Conservation (phyloP, 2,888 invertebrate species). For the Callosobruchus maculatus region DNA sequence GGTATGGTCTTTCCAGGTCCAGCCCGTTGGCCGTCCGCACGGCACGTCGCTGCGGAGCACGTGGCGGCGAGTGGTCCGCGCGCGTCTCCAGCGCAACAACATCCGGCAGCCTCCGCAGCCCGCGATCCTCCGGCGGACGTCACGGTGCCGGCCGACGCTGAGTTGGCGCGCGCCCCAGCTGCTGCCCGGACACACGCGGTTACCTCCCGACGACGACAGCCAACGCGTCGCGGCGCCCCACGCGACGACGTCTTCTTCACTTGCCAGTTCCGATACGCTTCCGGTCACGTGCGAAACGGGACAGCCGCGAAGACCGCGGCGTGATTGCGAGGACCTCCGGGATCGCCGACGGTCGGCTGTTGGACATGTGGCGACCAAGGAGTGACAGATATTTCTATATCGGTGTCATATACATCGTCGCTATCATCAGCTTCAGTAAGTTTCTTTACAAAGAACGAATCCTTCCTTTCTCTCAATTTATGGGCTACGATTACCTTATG, state of each 20-base stretch:
- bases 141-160: neutral
- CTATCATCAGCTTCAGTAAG: neutral
- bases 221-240: neutral
- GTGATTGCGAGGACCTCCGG: neutral
- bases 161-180: neutral
- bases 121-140: no score
- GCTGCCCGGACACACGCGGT: neutral
- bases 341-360: neutral
- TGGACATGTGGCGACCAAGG: neutral
- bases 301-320: neutral
- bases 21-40: neutral
- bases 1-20: no score
- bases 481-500: no score
- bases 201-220: neutral
- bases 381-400: neutral
- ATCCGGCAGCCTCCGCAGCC: neutral
- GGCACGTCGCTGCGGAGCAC: neutral
- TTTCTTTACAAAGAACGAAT: no score
- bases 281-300: neutral
- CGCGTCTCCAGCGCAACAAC: neutral
- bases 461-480: no score
- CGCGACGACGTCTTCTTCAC: neutral
- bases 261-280: neutral
- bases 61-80: neutral
- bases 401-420: neutral